Evolutionary conservation across 2,113 vertebrate genomes (phyloP), one percentile per base, ranked within the genome.

Genomic region (Trachemys scripta): DNA sequence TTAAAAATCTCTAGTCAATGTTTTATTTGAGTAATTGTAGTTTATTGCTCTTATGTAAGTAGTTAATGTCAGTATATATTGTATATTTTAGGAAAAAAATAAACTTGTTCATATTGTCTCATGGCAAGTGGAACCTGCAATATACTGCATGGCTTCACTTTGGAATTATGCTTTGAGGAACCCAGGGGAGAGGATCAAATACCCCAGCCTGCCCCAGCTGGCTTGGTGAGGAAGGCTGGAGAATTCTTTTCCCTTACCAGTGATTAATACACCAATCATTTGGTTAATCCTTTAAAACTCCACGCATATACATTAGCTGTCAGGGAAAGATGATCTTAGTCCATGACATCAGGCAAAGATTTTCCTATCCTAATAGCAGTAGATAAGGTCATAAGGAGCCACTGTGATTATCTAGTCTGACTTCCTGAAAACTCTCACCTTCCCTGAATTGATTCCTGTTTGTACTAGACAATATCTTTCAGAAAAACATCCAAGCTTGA

Each of bases 21-120:
- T 0, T 65, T 31, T 65, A 65, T 0, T 0, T 47, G 7, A 76
- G 1, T 17, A 9, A 76, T 90, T 92, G 76, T 2, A 14, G 65
- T 51, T 38, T 6, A 49, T 69, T 62, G 1, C 3, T 13, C 49
- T 80, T 65, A 0, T 9, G 10, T 3, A 2, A 76, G 16, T 7
- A 80, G 12, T n/a, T 29, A 65, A 35, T 35, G 12, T 65, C 1
- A 45, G 38, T 45, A 42, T 13, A 45, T 45, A 38, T 5, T 42
- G 22, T 42, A 75, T 75, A 42, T 42, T 76, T 45, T 45, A 76
- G 42, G 42, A 14, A 4, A 75, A 25, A 45, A 27, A 22, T 16
- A 42, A 42, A 42, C 42, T 42, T 42, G 75, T 47, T 78, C 25
- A 47, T 27, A 78, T 45, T 42, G 19, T 72, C 65, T 38, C 65